phyloP scores from a whole-genome alignment of 2,888 invertebrate species.

The Pardosa pseudoannulata region DNA sequence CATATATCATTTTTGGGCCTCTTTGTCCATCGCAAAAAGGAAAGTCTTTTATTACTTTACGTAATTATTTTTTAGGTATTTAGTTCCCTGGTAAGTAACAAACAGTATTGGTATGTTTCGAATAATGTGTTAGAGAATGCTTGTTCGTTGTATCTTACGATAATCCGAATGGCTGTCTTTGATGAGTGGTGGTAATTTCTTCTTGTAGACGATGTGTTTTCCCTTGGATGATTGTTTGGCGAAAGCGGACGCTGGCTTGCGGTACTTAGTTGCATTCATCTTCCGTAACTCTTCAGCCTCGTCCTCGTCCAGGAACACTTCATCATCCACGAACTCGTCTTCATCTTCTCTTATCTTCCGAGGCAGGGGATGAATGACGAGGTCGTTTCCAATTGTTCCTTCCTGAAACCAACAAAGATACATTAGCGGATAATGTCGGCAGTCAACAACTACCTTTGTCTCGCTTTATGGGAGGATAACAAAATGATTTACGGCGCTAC shows the following conservation, averaged over 20 bases:
- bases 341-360: constrained; percentile 73
- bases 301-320: constrained; percentile 84
- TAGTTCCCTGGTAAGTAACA: no score
- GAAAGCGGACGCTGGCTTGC: constrained; percentile 24
- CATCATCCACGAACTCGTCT: constrained; percentile 81
- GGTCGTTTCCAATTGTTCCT: constrained; percentile 92
- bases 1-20: no score
- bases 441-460: no score
- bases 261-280: constrained; percentile 34
- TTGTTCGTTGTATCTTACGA: constrained; percentile 47
- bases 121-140: no score
- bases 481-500: no score
- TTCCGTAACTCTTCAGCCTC: constrained; percentile 77
- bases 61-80: no score
- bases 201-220: constrained; percentile 86
- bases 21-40: no score
- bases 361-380: constrained; percentile 92
- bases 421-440: no score
- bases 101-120: no score
- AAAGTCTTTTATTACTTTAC: no score
- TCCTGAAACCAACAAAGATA: no score
- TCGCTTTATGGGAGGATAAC: no score
- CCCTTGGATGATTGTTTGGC: constrained; percentile 43
- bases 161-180: constrained; percentile 66
- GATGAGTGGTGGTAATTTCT: constrained; percentile 77